A percentile compares a stretch with the other conserved stretches of the same genome.
These are phyloP conservation scores for Pentalonia nigronervosa DNA, from an alignment of 1,140 invertebrate species.

Conservation along the genomic window DNA sequence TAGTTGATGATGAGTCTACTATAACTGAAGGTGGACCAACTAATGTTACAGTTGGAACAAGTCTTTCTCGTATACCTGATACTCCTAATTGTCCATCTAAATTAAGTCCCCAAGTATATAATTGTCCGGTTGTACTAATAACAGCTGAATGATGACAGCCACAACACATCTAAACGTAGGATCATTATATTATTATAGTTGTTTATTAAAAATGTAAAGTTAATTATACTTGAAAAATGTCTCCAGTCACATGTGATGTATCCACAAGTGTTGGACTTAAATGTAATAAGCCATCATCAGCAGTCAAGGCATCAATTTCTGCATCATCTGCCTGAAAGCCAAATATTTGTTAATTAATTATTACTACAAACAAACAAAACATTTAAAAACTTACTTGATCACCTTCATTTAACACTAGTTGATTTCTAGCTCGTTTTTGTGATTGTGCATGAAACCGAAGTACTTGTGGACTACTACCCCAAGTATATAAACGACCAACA, in stretches of 20 bases:
- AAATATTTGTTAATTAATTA: slow-evolving; percentile 7
- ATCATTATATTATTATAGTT: neutral
- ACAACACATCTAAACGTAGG: slow-evolving; percentile 68
- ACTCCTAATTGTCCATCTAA: slow-evolving; percentile 77
- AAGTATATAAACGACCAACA: slow-evolving; percentile 75
- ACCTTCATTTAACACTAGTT: slow-evolving; percentile 5
- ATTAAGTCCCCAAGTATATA: slow-evolving; percentile 77
- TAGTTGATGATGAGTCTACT: slow-evolving; percentile 52
- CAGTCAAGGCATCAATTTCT: slow-evolving; percentile 54
- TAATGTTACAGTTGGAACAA: slow-evolving; percentile 65
- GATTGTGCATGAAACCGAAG: slow-evolving; percentile 74
- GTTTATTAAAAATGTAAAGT: neutral
- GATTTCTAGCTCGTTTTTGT: slow-evolving; percentile 65
- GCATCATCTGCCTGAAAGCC: slow-evolving; percentile 26
- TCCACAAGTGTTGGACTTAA: slow-evolving; percentile 69
- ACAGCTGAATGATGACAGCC: slow-evolving; percentile 75
- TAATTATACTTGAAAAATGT: slow-evolving; percentile 67
- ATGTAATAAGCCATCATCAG: slow-evolving; percentile 64
- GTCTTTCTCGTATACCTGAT: slow-evolving; percentile 66
- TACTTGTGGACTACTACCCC: slow-evolving; percentile 82
- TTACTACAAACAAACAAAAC: neutral
- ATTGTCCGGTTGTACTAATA: slow-evolving; percentile 71
- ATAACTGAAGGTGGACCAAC: slow-evolving; percentile 60
- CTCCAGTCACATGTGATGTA: slow-evolving; percentile 68
- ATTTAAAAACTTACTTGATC: slow-evolving; percentile 41